Evolutionary conservation across 92 coral and sea anemone genomes (phyloP).

Genomic region (Phenganax subtilis): DNA sequence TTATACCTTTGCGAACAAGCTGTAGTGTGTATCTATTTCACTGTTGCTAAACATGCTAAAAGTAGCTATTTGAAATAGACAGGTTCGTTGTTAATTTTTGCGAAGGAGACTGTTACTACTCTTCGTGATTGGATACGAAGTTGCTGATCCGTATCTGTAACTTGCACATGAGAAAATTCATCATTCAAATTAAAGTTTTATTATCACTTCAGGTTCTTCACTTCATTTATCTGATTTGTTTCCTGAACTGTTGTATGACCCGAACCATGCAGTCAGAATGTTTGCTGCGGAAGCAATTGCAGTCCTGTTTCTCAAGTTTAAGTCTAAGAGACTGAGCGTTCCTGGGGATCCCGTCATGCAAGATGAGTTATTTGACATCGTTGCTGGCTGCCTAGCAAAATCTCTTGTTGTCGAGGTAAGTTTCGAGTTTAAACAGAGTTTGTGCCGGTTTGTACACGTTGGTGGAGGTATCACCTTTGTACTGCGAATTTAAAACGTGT

Average conservation of each 20-base stretch:
- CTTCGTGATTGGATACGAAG: neutral
- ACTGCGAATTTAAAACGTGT: too few species aligned
- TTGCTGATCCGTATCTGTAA: neutral
- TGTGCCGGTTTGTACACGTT: neutral
- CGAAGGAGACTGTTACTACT: neutral
- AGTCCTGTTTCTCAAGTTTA: conserved; percentile 60
- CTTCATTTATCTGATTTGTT: conserved; percentile 41
- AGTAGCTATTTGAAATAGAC: too few species aligned
- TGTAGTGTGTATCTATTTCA: neutral
- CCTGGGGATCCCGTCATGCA: conserved; percentile 67
- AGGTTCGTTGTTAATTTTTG: neutral
- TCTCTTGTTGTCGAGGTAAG: conserved; percentile 58
- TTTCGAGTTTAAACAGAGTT: neutral
- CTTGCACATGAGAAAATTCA: neutral
- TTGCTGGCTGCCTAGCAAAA: conserved; percentile 59
- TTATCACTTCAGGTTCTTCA: conserved; percentile 2
- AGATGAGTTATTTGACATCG: conserved; percentile 62
- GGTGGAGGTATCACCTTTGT: neutral
- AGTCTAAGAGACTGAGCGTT: conserved; percentile 41
- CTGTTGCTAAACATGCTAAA: neutral
- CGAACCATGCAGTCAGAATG: conserved; percentile 81
- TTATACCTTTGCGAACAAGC: neutral
- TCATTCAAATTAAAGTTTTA: neutral
- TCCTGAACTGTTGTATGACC: conserved; percentile 68
- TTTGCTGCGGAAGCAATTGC: conserved; percentile 71